phyloP scores from a whole-genome alignment of 2,797 vertebrate species.

The Propithecus deckenii region DNA sequence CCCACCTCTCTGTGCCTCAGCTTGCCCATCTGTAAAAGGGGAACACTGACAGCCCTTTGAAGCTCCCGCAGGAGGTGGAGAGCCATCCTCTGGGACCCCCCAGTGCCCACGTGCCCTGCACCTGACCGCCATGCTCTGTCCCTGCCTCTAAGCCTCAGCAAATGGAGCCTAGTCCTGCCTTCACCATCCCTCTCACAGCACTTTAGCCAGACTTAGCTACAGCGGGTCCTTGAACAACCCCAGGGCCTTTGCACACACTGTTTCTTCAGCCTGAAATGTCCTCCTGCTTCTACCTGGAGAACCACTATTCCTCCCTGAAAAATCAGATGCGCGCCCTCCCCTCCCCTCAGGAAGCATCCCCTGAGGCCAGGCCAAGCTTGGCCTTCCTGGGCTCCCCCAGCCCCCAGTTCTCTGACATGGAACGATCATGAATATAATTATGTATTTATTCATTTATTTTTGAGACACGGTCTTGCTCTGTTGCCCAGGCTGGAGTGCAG shows the following conservation, averaged over 20 bases:
- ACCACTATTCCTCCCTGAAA: background rate
- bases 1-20: background rate
- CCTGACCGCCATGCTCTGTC: background rate
- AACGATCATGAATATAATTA: background rate
- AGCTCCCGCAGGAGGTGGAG: background rate
- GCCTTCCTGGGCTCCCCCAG: background rate
- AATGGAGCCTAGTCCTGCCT: background rate
- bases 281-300: background rate
- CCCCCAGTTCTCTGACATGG: background rate
- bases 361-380: background rate
- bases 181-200: too few relatives aligned
- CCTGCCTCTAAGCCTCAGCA: background rate
- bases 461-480: too few relatives aligned
- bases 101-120: fast-evolving
- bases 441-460: too few relatives aligned
- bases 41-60: background rate
- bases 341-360: too few relatives aligned
- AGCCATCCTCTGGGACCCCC: background rate
- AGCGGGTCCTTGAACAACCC: background rate
- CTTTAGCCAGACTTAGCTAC: background rate
- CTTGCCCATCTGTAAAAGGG: background rate
- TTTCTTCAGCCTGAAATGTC: background rate
- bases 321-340: too few relatives aligned
- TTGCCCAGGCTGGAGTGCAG: too few relatives aligned
- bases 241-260: background rate